Evolutionary conservation across 2,888 invertebrate genomes (phyloP), one percentile per base, ranked within the genome.

Genomic region (Conistra vaccinii): DNA sequence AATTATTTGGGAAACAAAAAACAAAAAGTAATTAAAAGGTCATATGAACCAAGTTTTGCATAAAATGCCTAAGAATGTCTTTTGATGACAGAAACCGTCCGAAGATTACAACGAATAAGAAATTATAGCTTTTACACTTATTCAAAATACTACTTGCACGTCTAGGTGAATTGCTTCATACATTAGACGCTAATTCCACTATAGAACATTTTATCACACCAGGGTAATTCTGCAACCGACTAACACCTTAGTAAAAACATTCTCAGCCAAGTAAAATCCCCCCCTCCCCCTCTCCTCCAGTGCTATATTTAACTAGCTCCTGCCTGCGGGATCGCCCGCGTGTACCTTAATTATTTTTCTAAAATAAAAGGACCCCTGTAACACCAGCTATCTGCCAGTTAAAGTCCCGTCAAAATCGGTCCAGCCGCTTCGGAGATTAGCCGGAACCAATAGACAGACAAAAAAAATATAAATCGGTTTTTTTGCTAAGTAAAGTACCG

Each of bases 131-230:
- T 32, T 32, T 42, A 42, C 60, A 42, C 3, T 26, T 29, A 23
- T 42, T 51, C 29, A 51, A 12, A 53, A 53, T n/a, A 29, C 32
- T 71, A 29, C 32, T 71, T 58, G 48, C 4, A 29, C n/a, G 29
- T 39, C 20, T 23, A 1, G 2, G 35, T 61, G n/a, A 17, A n/a
- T n/a, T 45, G 2, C 7, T 62, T 53, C 42, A 26, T 45, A 53
- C 75, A 12, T 42, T 26, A 2, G 17, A 9, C 45, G 39, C 73
- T 73, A 73, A 73, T 73, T 58, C 17, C 23, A 17, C 39, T 29
- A 17, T 9, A 48, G n/a, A 73, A 70, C 0, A 17, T 23, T 35
- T 48, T 48, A 72, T 48, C 12, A 26, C 45, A 71, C 17, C 17
- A 29, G 0, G 45, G 17, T 4, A 45, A 26, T 72, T 45, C 20